phyloP scores from a whole-genome alignment of 1,140 invertebrate species.

The Aradophagus sp. region DNA sequence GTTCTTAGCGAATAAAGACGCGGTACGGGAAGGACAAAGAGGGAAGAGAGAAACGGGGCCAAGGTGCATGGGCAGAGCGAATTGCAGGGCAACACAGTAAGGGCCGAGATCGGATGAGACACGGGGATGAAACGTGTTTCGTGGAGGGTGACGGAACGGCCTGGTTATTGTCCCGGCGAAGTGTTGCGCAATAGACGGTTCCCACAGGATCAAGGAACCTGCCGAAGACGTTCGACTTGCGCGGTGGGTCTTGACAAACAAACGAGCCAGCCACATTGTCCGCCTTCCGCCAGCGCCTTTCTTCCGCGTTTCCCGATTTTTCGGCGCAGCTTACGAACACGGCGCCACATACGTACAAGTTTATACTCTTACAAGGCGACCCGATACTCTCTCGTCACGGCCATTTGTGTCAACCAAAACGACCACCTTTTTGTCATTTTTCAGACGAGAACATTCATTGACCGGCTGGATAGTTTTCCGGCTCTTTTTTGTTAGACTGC shows the following conservation, averaged over 20 bases:
- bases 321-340: not conserved
- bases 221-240: slow-evolving; percentile 51
- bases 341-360: slow-evolving; percentile 17
- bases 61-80: slow-evolving; percentile 37
- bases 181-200: slow-evolving; percentile 61
- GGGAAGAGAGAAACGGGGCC: slow-evolving; percentile 36
- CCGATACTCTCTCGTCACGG: slow-evolving; percentile 22
- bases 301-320: slow-evolving; percentile 42
- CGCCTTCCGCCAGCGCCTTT: slow-evolving; percentile 18
- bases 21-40: slow-evolving; percentile 7
- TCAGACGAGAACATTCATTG: too few relatives aligned
- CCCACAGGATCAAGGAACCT: slow-evolving; percentile 60
- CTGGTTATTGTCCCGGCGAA: slow-evolving; percentile 38
- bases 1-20: slow-evolving; percentile 46
- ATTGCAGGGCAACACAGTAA: slow-evolving; percentile 46
- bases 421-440: too few relatives aligned
- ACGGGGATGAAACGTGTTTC: slow-evolving; percentile 59
- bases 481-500: too few relatives aligned
- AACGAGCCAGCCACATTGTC: slow-evolving; percentile 33
- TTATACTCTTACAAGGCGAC: slow-evolving; percentile 9
- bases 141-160: slow-evolving; percentile 34
- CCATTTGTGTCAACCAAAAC: slow-evolving; percentile 23
- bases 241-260: slow-evolving; percentile 24
- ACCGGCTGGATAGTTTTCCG: too few relatives aligned
- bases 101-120: slow-evolving; percentile 41